Conservation (phyloP, 35 echinoderm and acorn worm species). For the Lytechinus pictus region DNA sequence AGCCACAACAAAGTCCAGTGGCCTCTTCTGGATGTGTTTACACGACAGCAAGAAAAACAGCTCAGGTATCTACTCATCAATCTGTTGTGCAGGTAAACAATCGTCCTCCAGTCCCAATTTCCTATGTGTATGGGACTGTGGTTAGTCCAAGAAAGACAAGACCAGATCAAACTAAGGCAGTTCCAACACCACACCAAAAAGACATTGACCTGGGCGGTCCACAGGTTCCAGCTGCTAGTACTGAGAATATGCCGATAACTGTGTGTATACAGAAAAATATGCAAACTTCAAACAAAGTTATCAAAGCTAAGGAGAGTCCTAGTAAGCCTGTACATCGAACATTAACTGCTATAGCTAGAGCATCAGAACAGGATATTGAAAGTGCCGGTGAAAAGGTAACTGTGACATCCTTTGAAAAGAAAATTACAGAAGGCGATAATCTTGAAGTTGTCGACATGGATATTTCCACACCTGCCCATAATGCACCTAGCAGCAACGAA, state of each 20-base stretch:
- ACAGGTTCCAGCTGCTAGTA: neutral
- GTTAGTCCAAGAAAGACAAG: neutral
- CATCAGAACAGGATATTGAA: neutral
- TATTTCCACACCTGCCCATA: neutral
- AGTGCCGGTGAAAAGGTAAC: neutral
- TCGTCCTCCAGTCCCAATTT: neutral
- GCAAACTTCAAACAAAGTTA: neutral
- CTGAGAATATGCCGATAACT: neutral
- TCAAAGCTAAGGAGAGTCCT: neutral
- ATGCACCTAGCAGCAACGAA: neutral
- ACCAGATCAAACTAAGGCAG: neutral
- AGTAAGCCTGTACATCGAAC: neutral
- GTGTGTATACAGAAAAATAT: neutral
- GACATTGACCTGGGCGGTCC: neutral
- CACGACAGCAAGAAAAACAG: neutral
- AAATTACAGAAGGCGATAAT: neutral
- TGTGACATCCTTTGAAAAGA: neutral
- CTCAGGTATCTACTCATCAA: neutral
- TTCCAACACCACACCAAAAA: neutral
- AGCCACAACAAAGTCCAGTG: neutral
- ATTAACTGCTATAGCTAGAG: neutral
- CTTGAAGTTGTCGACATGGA: constrained; percentile 26
- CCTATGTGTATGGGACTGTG: neutral
- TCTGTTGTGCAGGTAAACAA: neutral
- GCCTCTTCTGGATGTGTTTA: neutral